Evolutionary conservation across 2,888 invertebrate species (phyloP).

Genomic region (Lochmaea capreae): DNA sequence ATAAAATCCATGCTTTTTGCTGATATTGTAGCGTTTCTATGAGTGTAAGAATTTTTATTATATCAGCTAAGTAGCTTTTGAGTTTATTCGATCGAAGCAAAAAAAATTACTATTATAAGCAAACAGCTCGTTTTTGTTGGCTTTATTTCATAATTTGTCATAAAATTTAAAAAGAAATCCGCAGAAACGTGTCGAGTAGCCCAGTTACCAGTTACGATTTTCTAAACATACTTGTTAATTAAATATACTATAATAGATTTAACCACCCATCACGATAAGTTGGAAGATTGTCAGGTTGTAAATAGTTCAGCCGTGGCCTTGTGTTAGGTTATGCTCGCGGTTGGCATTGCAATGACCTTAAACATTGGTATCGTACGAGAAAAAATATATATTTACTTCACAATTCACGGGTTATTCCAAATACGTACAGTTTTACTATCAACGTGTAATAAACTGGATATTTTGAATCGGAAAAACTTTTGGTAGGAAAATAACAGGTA

Average conservation of each 20-base stretch:
- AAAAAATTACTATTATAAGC: too few species aligned
- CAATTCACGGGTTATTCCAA: conserved; percentile 12
- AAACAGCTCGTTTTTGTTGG: too few species aligned
- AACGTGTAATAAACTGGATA: not conserved
- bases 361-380: conserved; percentile 40
- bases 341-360: conserved; percentile 49
- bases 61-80: too few species aligned
- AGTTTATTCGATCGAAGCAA: too few species aligned
- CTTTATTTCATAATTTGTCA: too few species aligned
- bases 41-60: too few species aligned
- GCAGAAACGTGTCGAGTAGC: too few species aligned
- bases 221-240: too few species aligned
- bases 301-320: conserved; percentile 56
- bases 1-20: too few species aligned
- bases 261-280: conserved; percentile 46
- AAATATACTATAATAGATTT: conserved; percentile 1
- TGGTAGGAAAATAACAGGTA: not conserved
- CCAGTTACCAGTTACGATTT: too few species aligned
- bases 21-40: too few species aligned
- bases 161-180: too few species aligned
- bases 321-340: conserved; percentile 49
- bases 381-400: conserved; percentile 9
- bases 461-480: not conserved
- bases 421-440: not conserved
- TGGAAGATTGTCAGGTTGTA: conserved; percentile 55